These are phyloP conservation scores for Chrysolina americana DNA, from an alignment of 2,888 invertebrate genomes.

Conservation along the genomic window DNA sequence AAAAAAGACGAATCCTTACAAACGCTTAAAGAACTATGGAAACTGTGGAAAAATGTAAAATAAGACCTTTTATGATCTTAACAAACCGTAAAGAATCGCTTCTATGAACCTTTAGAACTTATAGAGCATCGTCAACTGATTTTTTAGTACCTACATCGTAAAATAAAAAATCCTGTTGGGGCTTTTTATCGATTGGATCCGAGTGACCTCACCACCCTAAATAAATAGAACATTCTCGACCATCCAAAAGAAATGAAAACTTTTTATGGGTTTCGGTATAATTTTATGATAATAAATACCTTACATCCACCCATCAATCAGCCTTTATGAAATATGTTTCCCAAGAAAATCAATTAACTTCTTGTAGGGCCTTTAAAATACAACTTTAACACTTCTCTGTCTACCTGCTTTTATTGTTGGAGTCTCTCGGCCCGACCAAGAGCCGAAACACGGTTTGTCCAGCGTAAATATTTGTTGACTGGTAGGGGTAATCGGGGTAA, in stretches of 20 bases:
- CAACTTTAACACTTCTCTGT: conserved; percentile 53
- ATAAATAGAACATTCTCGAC: conserved; percentile 9
- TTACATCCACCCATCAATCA: conserved; percentile 39
- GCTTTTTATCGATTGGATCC: conserved; percentile 11
- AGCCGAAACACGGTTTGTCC: neutral
- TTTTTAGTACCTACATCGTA: neutral
- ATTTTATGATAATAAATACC: conserved; percentile 17
- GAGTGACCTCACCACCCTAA: conserved; percentile 10
- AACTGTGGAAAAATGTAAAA: too few relatives aligned
- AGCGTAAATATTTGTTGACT: conserved; percentile 10
- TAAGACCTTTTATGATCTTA: too few relatives aligned
- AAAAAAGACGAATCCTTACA: too few relatives aligned
- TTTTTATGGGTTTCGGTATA: conserved; percentile 21
- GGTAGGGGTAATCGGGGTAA: neutral
- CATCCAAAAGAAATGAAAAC: conserved; percentile 4
- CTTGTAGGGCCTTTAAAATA: conserved; percentile 52
- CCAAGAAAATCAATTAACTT: conserved; percentile 54
- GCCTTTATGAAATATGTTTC: conserved; percentile 47
- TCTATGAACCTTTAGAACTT: neutral
- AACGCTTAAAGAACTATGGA: too few relatives aligned
- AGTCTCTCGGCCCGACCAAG: conserved; percentile 36
- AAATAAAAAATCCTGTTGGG: neutral
- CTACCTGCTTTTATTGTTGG: conserved; percentile 50
- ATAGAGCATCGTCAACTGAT: neutral
- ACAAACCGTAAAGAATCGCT: too few relatives aligned